phyloP scores from a whole-genome alignment of 2,797 vertebrate genomes.

The Thunnus albacares region DNA sequence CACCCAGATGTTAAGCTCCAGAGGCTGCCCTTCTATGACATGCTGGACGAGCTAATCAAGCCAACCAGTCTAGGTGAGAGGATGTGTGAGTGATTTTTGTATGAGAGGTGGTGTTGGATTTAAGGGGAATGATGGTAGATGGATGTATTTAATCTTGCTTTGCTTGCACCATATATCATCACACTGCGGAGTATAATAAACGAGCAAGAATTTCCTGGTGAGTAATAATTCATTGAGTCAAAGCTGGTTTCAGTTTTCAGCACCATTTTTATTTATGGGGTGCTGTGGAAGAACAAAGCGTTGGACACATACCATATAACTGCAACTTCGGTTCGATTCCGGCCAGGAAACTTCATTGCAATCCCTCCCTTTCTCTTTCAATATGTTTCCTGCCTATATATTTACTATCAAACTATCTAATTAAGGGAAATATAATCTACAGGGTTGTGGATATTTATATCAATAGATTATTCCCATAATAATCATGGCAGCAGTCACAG shows the following conservation, averaged over 20 bases:
- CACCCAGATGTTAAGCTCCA: conserved; percentile 98
- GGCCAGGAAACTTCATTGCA: neutral
- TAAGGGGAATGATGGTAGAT: neutral
- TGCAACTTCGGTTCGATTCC: neutral
- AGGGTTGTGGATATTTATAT: conserved; percentile 33
- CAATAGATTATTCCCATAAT: conserved; percentile 20
- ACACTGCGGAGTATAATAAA: neutral
- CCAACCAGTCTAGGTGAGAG: conserved; percentile 95
- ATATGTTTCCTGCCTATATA: neutral
- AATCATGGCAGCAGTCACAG: conserved; percentile 30
- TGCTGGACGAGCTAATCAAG: conserved; percentile 98
- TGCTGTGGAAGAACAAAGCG: neutral
- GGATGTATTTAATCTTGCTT: neutral
- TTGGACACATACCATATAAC: neutral
- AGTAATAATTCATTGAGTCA: conserved; percentile 6
- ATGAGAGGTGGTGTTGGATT: conserved; percentile 16
- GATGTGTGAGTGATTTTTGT: neutral
- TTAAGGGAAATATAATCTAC: conserved; percentile 18
- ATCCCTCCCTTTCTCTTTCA: neutral
- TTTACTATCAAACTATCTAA: neutral
- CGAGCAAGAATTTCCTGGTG: neutral
- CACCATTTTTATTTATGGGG: neutral
- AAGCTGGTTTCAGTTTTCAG: neutral
- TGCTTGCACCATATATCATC: neutral
- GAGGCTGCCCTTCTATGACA: conserved; percentile 96